phyloP scores from a whole-genome alignment of 1,140 invertebrate genomes.

The Eurosta solidaginis region DNA sequence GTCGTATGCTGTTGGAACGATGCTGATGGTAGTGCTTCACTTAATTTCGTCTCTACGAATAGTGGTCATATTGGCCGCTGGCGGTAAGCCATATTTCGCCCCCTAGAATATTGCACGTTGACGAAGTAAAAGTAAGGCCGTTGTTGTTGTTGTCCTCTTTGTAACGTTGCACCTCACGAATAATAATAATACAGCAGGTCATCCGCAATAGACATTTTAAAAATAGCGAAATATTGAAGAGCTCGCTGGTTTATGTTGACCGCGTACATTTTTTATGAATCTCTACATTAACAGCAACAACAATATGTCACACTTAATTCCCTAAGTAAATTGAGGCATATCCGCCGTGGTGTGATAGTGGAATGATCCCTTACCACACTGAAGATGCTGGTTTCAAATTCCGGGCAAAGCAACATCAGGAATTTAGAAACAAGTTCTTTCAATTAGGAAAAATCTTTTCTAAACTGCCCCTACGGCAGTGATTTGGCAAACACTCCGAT shows the following conservation, averaged over 20 bases:
- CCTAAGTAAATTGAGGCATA: neutral
- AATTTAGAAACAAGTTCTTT: too few species aligned
- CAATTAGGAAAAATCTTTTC: too few species aligned
- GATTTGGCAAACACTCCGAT: too few species aligned
- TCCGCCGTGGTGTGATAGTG: too few species aligned
- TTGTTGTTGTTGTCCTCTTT: neutral
- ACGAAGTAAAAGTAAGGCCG: too few species aligned
- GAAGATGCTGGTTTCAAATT: too few species aligned
- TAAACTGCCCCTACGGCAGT: too few species aligned
- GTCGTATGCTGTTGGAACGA: too few species aligned
- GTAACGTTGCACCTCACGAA: neutral
- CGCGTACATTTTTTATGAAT: neutral
- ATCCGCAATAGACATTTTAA: slow-evolving; percentile 6
- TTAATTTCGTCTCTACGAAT: slow-evolving; percentile 2
- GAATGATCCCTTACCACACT: too few species aligned
- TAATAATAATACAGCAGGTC: neutral
- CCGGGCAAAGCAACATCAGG: too few species aligned
- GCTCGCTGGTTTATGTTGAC: neutral
- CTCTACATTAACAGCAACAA: neutral
- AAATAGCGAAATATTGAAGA: neutral
- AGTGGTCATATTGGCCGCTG: neutral
- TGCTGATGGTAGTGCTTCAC: neutral
- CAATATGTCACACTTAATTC: neutral
- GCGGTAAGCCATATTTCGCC: neutral
- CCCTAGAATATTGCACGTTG: too few species aligned